phyloP scores from a whole-genome alignment of 2,797 vertebrate species.

The Gallinago nigripennis region DNA sequence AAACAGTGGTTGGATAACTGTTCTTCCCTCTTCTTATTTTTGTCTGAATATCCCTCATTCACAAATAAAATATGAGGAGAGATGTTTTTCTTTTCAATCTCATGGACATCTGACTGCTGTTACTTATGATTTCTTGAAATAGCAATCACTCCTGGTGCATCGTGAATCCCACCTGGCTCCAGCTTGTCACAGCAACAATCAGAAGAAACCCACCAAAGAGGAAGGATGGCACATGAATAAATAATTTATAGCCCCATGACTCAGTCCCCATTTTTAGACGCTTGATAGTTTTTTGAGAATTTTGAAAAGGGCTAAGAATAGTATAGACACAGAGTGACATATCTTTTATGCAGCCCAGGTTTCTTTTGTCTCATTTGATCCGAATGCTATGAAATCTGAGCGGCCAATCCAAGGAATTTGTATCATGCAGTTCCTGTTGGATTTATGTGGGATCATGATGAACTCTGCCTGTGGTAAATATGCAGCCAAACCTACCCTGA shows the following conservation, averaged over 20 bases:
- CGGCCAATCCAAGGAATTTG: neutral
- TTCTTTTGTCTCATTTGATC: neutral
- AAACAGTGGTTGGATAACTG: neutral
- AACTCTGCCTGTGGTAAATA: neutral
- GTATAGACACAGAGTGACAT: neutral
- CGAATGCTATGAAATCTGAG: neutral
- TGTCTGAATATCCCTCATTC: neutral
- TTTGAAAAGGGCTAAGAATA: slow-evolving; percentile 34
- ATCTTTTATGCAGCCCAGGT: neutral
- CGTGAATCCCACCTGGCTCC: slow-evolving; percentile 3
- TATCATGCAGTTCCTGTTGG: neutral
- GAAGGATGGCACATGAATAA: slow-evolving; percentile 32
- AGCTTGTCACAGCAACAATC: neutral
- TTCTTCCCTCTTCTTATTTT: neutral
- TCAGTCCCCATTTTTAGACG: slow-evolving; percentile 39
- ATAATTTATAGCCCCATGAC: slow-evolving; percentile 20
- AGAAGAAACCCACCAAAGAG: neutral
- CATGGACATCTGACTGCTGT: neutral
- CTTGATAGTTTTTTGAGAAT: slow-evolving; percentile 6
- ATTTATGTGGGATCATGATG: neutral
- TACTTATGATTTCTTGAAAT: neutral
- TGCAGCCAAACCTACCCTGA: neutral
- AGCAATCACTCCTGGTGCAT: neutral
- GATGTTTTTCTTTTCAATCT: neutral
- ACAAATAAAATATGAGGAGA: neutral